Percentiles rank a stretch among this genome's conserved stretches.
Evolutionary conservation across 2,888 invertebrate species (phyloP).

Genomic region (Quadroppia sp.): DNA sequence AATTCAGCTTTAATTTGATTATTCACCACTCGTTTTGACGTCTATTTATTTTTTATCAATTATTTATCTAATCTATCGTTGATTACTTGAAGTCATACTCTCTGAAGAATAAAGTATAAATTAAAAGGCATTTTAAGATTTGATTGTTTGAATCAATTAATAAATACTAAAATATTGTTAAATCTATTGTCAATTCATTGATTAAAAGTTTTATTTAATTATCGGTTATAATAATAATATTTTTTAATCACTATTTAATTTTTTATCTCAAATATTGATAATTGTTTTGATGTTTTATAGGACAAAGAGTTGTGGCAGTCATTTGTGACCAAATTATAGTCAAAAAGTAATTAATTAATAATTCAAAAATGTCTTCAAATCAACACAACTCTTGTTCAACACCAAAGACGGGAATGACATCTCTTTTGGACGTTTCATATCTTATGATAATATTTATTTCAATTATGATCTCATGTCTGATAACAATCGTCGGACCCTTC

Average conservation of each 20-base stretch:
- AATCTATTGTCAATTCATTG: no score
- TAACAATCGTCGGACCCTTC: constrained; percentile 17
- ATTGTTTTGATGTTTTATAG: background rate
- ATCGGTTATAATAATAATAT: no score
- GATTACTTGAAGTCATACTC: no score
- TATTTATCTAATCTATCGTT: no score
- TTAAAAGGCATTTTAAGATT: no score
- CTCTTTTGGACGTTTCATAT: background rate
- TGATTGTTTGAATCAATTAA: no score
- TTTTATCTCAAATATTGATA: background rate
- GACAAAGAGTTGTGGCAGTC: background rate
- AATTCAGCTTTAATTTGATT: no score
- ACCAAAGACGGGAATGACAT: background rate
- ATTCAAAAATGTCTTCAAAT: background rate
- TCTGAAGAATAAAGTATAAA: no score
- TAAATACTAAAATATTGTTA: no score
- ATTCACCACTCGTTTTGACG: no score
- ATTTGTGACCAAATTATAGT: background rate
- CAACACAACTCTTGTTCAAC: background rate
- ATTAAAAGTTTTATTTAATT: no score
- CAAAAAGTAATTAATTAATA: background rate
- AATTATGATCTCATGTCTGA: background rate
- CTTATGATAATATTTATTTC: constrained; percentile 7
- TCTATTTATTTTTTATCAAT: no score
- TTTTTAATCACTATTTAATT: background rate